Conservation (phyloP, 2,797 vertebrate species). For the Pseudotriccus pelzelni region DNA sequence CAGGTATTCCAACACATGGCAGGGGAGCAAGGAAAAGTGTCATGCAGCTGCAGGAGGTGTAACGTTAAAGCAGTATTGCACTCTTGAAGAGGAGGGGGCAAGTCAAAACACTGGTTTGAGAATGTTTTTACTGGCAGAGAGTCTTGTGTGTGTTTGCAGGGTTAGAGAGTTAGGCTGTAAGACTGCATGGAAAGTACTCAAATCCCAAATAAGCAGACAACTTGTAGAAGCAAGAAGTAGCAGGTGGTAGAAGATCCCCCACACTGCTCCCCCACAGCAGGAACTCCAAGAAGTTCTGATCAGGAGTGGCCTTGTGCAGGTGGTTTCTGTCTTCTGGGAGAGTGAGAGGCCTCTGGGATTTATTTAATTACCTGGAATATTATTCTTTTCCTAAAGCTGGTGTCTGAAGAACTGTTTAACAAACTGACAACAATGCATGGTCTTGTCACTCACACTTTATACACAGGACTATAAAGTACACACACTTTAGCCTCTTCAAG, state of each 20-base stretch:
- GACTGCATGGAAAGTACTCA: not conserved
- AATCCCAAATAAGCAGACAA: not conserved
- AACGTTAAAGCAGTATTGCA: not conserved
- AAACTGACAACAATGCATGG: not conserved
- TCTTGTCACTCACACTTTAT: not conserved
- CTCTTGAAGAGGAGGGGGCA: not conserved
- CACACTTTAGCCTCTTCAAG: not conserved
- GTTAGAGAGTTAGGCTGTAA: not conserved
- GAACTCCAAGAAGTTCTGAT: not conserved
- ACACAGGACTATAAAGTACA: not conserved
- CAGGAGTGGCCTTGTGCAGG: not conserved
- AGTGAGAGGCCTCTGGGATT: not conserved
- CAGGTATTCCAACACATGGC: not conserved
- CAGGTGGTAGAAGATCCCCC: not conserved
- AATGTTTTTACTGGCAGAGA: not conserved
- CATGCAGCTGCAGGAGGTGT: not conserved
- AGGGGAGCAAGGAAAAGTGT: rapidly evolving
- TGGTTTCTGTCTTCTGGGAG: not conserved
- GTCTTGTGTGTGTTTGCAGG: not conserved
- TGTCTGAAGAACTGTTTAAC: not conserved
- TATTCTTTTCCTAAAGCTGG: not conserved
- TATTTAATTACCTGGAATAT: not conserved
- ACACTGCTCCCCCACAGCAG: not conserved
- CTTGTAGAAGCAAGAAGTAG: not conserved
- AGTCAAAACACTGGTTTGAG: not conserved